Evolutionary conservation across 2,113 vertebrate species (phyloP).

Genomic region (Hippolais icterina): DNA sequence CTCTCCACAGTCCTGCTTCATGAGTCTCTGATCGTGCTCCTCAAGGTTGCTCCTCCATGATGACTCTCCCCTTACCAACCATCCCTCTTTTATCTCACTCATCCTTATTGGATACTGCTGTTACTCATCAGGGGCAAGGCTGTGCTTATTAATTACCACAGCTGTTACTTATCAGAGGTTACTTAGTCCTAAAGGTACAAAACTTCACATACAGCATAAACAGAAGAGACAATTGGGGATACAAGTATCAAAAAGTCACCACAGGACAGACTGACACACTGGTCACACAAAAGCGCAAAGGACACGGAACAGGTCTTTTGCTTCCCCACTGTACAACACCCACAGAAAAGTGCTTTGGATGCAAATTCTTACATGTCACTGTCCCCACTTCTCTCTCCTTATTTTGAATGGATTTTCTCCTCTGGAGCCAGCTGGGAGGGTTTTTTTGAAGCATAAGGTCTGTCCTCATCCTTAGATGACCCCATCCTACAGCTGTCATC

Average conservation of each 20-base stretch:
- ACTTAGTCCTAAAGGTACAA: too few species aligned
- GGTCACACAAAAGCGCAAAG: background rate
- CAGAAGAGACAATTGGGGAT: too few species aligned
- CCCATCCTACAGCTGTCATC: background rate
- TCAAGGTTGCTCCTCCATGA: too few species aligned
- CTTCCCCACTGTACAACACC: background rate
- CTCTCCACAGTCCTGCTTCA: too few species aligned
- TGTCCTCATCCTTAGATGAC: background rate
- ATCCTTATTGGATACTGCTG: too few species aligned
- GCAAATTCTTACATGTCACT: background rate
- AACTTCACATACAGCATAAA: background rate
- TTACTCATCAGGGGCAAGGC: too few species aligned
- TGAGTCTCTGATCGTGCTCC: too few species aligned
- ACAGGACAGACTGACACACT: background rate
- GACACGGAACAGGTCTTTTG: accelerated
- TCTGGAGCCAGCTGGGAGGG: background rate
- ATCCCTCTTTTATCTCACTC: too few species aligned
- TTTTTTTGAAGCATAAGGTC: background rate
- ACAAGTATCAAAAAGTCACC: background rate
- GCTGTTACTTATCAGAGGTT: too few species aligned
- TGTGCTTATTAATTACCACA: too few species aligned
- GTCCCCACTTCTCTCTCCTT: background rate
- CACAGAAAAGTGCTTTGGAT: background rate
- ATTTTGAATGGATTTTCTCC: background rate
- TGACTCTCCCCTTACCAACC: too few species aligned